phyloP scores from a whole-genome alignment of 2,113 vertebrate species.

The Pangasianodon hypophthalmus region DNA sequence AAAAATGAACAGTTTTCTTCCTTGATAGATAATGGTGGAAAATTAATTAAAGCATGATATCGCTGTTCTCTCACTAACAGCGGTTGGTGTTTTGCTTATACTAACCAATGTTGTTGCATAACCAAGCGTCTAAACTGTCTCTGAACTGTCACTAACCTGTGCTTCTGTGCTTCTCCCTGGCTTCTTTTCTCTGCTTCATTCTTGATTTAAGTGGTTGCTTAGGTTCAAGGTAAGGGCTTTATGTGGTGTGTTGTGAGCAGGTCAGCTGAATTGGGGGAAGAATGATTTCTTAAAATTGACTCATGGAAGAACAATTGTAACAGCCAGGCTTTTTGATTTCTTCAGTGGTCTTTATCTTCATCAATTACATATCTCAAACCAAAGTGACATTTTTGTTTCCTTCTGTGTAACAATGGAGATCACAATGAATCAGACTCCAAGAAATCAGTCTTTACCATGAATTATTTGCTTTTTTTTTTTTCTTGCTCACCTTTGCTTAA shows the following conservation, averaged over 20 bases:
- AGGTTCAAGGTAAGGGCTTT: conserved; percentile 93
- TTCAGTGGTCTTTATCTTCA: neutral
- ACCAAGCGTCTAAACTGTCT: conserved; percentile 23
- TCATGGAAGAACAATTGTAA: neutral
- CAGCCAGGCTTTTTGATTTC: neutral
- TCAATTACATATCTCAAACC: neutral
- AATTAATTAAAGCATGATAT: neutral
- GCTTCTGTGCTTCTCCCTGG: conserved; percentile 79
- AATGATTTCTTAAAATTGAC: conserved; percentile 25
- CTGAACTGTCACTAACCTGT: conserved; percentile 79
- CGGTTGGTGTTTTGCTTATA: conserved; percentile 24
- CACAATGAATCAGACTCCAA: neutral
- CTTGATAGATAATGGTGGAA: neutral
- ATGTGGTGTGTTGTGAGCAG: conserved; percentile 31
- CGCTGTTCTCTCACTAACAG: conserved; percentile 27
- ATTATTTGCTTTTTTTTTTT: neutral
- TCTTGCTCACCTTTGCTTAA: neutral
- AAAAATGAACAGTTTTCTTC: neutral
- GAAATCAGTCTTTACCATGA: neutral
- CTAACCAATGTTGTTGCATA: conserved; percentile 39
- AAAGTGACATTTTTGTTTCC: neutral
- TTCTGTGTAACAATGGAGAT: neutral
- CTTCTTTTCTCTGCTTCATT: conserved; percentile 85
- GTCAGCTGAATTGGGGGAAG: conserved; percentile 15
- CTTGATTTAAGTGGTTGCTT: conserved; percentile 95